A percentile compares a stretch with the other conserved stretches of the same genome.
Conservation (phyloP, 2,888 invertebrate genomes). For the Neoascia interrupta region DNA sequence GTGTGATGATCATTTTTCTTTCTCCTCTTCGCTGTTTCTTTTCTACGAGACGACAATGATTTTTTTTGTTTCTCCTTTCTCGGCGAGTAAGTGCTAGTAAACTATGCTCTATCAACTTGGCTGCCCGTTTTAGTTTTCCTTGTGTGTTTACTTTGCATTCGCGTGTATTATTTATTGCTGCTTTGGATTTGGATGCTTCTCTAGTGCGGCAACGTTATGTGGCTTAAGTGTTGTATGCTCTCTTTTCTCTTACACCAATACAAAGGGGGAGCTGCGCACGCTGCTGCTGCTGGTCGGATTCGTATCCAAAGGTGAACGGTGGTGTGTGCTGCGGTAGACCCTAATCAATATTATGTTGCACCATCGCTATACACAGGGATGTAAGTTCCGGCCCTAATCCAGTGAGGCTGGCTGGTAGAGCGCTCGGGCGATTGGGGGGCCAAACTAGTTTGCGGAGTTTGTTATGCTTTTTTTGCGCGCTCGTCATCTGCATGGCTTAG, state of each 20-base stretch:
- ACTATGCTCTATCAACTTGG: slow-evolving; percentile 39
- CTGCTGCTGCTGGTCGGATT: slow-evolving; percentile 53
- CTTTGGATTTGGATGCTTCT: slow-evolving; percentile 57
- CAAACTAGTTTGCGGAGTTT: slow-evolving; percentile 62
- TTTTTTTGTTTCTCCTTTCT: slow-evolving; percentile 26
- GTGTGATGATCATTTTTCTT: slow-evolving; percentile 38
- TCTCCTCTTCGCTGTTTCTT: background rate
- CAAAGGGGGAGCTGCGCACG: slow-evolving; percentile 45
- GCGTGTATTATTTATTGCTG: slow-evolving; percentile 47
- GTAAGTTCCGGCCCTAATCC: slow-evolving; percentile 56
- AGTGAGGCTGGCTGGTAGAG: too few species aligned
- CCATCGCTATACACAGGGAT: slow-evolving; percentile 43
- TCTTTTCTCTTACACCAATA: slow-evolving; percentile 45
- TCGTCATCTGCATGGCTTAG: slow-evolving; percentile 41
- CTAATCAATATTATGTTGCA: slow-evolving; percentile 67
- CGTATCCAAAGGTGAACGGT: slow-evolving; percentile 52
- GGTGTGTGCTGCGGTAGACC: slow-evolving; percentile 23
- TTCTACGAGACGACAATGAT: slow-evolving; percentile 34
- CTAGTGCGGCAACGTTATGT: slow-evolving; percentile 49
- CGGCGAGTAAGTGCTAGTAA: background rate
- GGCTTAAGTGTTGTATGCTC: slow-evolving; percentile 24
- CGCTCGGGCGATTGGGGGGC: too few species aligned
- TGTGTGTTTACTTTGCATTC: slow-evolving; percentile 52
- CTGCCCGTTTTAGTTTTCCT: slow-evolving; percentile 23
- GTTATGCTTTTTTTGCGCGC: slow-evolving; percentile 30